These are phyloP conservation scores for Athrips mouffetella DNA, from an alignment of 2,888 invertebrate species.

Conservation along the genomic window DNA sequence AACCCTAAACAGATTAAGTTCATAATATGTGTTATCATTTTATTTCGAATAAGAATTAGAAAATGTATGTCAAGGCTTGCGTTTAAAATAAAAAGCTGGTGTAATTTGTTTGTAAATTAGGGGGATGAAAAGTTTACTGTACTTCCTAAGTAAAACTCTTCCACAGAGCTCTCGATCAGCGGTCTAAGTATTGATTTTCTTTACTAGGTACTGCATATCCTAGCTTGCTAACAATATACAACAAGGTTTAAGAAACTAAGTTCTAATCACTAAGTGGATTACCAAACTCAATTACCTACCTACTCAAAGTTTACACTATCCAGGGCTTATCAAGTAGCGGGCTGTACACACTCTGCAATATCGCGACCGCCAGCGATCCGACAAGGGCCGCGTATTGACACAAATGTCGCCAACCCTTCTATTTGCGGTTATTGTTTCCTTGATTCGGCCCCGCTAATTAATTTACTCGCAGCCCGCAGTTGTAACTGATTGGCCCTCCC, in stretches of 20 bases:
- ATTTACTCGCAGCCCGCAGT: conserved; percentile 49
- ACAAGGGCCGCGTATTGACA: conserved; percentile 57
- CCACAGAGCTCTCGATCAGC: too few species aligned
- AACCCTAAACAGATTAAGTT: too few species aligned
- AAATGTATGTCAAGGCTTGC: too few species aligned
- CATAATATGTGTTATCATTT: too few species aligned
- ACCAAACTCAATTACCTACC: conserved; percentile 4
- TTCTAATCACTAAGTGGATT: conserved; percentile 3
- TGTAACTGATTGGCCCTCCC: conserved; percentile 41
- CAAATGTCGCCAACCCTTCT: conserved; percentile 62
- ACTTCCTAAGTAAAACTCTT: too few species aligned
- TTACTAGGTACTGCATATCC: neutral
- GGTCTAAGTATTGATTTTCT: too few species aligned
- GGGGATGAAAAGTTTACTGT: too few species aligned
- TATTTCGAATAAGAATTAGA: too few species aligned
- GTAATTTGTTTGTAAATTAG: too few species aligned
- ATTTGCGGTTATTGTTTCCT: conserved; percentile 73
- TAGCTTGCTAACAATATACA: neutral
- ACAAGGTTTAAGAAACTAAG: neutral
- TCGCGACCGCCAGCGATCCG: conserved; percentile 4
- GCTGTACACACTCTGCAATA: neutral
- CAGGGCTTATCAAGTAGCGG: conserved; percentile 2
- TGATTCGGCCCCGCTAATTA: conserved; percentile 64
- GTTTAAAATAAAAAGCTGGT: too few species aligned
- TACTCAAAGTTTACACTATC: conserved; percentile 4